Evolutionary conservation across 1,140 invertebrate genomes (phyloP), one percentile per base, ranked within the genome.

Genomic region (Caenorhabditis inopinata): DNA sequence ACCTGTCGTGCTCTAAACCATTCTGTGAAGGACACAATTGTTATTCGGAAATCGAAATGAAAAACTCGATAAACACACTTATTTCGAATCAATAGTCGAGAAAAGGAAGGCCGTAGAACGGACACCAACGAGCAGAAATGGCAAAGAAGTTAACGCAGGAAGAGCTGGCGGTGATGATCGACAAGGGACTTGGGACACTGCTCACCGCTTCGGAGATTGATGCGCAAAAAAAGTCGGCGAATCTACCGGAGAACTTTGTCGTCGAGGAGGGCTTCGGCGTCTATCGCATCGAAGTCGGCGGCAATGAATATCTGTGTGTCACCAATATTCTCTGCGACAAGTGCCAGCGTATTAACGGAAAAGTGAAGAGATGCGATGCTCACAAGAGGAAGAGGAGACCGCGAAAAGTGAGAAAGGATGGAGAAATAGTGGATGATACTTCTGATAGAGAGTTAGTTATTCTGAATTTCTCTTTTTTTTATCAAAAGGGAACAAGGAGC

Each of bases 391-490:
- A 62, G 53, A 62, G 27, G n/a, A 62, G n/a, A n/a, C 27, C 11
- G 23, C 16, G 53, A 62, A 62, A 35, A 32, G 53, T 18, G 7
- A 62, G 23, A 29, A 62, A 58, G 12, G 51, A 62, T 32, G 53
- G 29, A 32, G 53, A 62, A 16, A 29, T 32, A n/a, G 53, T 32
- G 2, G 53, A 62, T 62, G 53, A 62, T 35, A 32, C 14, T 18
- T 62, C 53, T 32, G 53, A 62, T 62, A 35, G 53, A 62, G 53
- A 62, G 53, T 53, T 23, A 53, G 49, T 53, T 53, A 25, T 25
- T 25, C 5, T 42, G 38, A 42, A 14, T 14, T 42, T 42, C 14
- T 42, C 38, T 42, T 42, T 42, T 14, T 14, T 14, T 7, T 5
- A 42, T 14, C 14, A 42, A 42, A n/a, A n/a, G n/a, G n/a, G n/a